Conservation (phyloP, 1,140 invertebrate genomes). For the Macrobrachium rosenbergii region DNA sequence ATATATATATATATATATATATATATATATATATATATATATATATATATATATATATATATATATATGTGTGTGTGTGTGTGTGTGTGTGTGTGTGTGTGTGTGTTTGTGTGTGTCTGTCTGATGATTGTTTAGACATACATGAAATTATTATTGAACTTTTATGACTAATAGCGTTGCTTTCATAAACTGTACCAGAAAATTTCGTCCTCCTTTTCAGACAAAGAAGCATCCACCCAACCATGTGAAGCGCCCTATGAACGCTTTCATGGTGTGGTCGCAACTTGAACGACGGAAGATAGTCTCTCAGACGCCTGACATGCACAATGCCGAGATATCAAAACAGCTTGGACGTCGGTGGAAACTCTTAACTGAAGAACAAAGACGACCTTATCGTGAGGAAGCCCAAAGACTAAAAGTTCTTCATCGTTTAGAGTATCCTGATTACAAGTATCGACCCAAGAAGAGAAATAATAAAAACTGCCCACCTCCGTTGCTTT, state of each 20-base stretch:
- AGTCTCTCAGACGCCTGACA: constrained; percentile 44
- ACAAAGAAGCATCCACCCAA: constrained; percentile 64
- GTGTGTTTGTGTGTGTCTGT: background rate
- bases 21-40: too few relatives aligned
- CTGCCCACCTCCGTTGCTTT: constrained; percentile 20
- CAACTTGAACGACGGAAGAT: constrained; percentile 46
- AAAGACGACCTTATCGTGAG: constrained; percentile 69
- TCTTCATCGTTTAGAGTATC: constrained; percentile 94
- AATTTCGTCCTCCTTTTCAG: constrained; percentile 30
- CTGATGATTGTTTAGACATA: too few relatives aligned
- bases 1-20: too few relatives aligned
- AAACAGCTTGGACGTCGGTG: constrained; percentile 57
- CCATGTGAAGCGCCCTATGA: constrained; percentile 68
- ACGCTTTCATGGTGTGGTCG: constrained; percentile 59
- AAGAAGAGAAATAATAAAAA: constrained; percentile 80
- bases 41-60: constrained; percentile 28
- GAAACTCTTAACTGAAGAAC: constrained; percentile 51
- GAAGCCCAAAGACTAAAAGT: constrained; percentile 92
- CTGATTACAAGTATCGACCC: constrained; percentile 97
- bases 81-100: constrained; percentile 5
- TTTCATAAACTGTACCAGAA: background rate
- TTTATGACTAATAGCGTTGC: background rate
- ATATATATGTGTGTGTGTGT: constrained; percentile 23
- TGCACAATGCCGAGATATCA: constrained; percentile 58
- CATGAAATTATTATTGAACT: background rate